Base-by-base conservation (phyloP, 1,140 invertebrate genomes). In the Trachelipus rathkii region DNA sequence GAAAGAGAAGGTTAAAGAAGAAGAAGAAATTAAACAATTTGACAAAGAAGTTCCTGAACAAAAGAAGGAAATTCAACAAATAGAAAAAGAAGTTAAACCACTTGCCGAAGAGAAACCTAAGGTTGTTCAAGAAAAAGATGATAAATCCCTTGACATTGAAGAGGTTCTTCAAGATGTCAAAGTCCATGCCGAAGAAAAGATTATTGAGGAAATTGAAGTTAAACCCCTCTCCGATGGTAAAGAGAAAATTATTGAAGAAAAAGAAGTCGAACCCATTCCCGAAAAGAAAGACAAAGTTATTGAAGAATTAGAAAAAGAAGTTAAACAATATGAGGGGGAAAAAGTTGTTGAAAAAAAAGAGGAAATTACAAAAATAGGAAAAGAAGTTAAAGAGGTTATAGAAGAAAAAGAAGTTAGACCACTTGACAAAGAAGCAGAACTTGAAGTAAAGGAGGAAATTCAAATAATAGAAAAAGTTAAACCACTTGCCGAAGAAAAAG, bases 281-380 rank as follows among this genome's bases (percentile, higher is more conserved):
- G 79, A 83, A 67, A 80, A 82, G 74, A 68, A 81, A 44, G 68
- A 77, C 46, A 50, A 71, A 53, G 75, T 75, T n/a, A 75, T 69
- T 21, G 53, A 78, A 44, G 68, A 79, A 74, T 13, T 71, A 53
- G 50, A 69, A 75, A 43, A 66, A 50, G 79, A 80, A 73, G 50
- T 70, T 33, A 46, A 72, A 21, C 67, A n/a, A 71, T 46, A 43
- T 68, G 19, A 74, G 50, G 70, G 60, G 45, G 71, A 81, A 67
- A 46, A 77, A 50, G 33, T 71, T 23, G 15, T 66, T 11, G 70
- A 74, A 72, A 70, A 73, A 53, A 66, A 46, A 78, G 66, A 77
- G 10, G 71, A 78, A 71, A 72, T 71, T 21, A 67, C 46, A 78
- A 71, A 76, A 53, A 71, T 77, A 60, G 74, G 80, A 71, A 73